A percentile compares a stretch with the other conserved stretches of the same genome.
These are phyloP conservation scores for Mixornis gularis DNA, from an alignment of 2,113 vertebrate genomes.

Conservation along the genomic window DNA sequence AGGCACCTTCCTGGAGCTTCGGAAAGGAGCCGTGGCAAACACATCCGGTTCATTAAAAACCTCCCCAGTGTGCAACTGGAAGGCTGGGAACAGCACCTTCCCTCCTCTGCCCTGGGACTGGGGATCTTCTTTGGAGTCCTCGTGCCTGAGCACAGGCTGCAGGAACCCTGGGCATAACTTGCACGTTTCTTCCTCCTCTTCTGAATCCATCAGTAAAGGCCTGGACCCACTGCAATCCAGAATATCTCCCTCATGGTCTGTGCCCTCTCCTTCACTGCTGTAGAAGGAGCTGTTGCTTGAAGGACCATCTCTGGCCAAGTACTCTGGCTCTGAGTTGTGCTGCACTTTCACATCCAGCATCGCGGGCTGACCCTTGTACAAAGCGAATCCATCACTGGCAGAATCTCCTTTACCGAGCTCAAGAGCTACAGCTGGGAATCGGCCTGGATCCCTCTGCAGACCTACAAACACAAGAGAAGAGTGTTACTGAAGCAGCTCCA, in stretches of 20 bases:
- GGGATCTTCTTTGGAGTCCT: conserved; percentile 4
- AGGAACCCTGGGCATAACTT: neutral
- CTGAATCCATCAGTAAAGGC: conserved; percentile 89
- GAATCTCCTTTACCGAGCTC: conserved; percentile 34
- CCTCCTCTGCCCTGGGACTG: neutral
- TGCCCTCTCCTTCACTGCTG: conserved; percentile 89
- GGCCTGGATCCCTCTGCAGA: conserved; percentile 57
- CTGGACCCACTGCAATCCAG: conserved; percentile 88
- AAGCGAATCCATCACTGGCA: conserved; percentile 1
- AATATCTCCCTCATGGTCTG: conserved; percentile 72
- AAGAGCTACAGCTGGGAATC: conserved; percentile 46
- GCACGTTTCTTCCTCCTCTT: conserved; percentile 83
- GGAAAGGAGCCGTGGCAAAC: conserved; percentile 88
- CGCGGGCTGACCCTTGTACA: conserved; percentile 22
- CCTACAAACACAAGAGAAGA: conserved; percentile 64
- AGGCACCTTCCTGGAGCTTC: conserved; percentile 56
- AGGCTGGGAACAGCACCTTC: conserved; percentile 4
- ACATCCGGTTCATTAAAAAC: conserved; percentile 69
- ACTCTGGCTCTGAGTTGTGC: conserved; percentile 56
- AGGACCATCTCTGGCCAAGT: conserved; percentile 62
- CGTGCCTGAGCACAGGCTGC: neutral
- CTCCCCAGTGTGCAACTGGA: neutral
- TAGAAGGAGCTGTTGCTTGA: conserved; percentile 84
- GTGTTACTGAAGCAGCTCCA: conserved; percentile 4
- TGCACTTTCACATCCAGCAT: conserved; percentile 19